Conservation (phyloP, 1,140 invertebrate species). For the Macrobrachium nipponense region DNA sequence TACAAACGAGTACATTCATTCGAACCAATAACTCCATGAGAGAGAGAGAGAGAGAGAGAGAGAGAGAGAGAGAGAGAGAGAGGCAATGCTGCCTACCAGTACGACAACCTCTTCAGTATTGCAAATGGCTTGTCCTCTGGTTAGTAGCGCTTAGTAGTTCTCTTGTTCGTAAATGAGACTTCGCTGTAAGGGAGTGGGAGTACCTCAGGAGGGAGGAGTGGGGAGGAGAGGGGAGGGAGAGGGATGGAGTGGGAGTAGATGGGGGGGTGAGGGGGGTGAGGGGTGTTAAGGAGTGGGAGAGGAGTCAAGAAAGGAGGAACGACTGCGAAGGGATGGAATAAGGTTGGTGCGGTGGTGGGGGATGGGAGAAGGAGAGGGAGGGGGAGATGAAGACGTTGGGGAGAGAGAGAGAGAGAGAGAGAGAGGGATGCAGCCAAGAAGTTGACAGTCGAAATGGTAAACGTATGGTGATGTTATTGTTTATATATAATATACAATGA, state of each 20-base stretch:
- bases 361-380: not conserved
- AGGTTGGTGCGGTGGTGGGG: not conserved
- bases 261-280: not conserved
- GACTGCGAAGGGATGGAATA: not conserved
- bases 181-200: constrained; percentile 28
- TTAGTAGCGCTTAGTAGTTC: constrained; percentile 19
- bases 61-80: not conserved
- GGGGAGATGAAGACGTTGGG: not conserved
- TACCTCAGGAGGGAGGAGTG: not conserved
- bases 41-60: not conserved
- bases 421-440: not conserved
- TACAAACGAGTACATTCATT: too few species aligned
- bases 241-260: not conserved
- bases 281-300: not conserved
- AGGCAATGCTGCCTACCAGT: not conserved
- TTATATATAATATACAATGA: too few species aligned
- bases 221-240: not conserved
- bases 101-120: constrained; percentile 36
- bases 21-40: not conserved
- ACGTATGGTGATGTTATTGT: too few species aligned
- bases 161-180: constrained; percentile 32
- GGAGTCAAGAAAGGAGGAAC: not conserved
- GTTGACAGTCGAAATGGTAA: too few species aligned
- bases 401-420: constrained; percentile 15
- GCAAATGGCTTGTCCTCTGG: constrained; percentile 51